Percentiles rank a stretch among this genome's conserved stretches.
Conservation (phyloP, 2,888 invertebrate genomes). For the Parochlus steinenii region DNA sequence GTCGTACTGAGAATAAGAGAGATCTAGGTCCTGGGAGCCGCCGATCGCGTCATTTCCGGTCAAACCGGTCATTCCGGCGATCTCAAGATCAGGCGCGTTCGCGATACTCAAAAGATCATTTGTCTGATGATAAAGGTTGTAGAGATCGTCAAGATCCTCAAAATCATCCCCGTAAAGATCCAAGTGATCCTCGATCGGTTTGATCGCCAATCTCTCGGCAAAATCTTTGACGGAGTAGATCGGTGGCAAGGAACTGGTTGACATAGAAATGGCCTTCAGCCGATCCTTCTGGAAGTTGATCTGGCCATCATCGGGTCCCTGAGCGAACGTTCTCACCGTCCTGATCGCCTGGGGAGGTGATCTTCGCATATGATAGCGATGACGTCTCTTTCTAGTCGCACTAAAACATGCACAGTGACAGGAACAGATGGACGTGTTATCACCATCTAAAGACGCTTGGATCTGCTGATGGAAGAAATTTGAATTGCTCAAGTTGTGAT, state of each 20-base stretch:
- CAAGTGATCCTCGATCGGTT: slow-evolving; percentile 9
- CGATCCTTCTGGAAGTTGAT: slow-evolving; percentile 7
- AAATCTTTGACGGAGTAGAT: too few species aligned
- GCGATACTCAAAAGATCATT: slow-evolving; percentile 4
- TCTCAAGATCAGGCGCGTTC: too few species aligned
- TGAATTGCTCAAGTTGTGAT: slow-evolving; percentile 3
- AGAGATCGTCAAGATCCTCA: slow-evolving; percentile 8
- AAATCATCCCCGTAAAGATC: too few species aligned
- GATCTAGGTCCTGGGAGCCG: slow-evolving; percentile 11
- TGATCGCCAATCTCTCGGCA: too few species aligned
- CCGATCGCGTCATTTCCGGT: too few species aligned
- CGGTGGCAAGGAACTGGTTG: slow-evolving; percentile 10
- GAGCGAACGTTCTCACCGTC: too few species aligned
- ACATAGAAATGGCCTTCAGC: slow-evolving; percentile 9
- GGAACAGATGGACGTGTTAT: slow-evolving; percentile 30
- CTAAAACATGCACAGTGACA: slow-evolving; percentile 32
- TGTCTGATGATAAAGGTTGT: slow-evolving; percentile 11
- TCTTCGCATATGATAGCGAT: slow-evolving; percentile 9
- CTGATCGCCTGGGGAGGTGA: too few species aligned
- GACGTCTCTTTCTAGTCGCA: slow-evolving; percentile 29
- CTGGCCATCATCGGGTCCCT: too few species aligned
- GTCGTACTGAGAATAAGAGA: background rate
- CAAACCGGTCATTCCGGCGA: too few species aligned
- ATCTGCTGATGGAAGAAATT: slow-evolving; percentile 9
- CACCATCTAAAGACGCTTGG: slow-evolving; percentile 24